Base-by-base conservation (phyloP, 2,113 vertebrate genomes). In the Alexandromys fortis region DNA sequence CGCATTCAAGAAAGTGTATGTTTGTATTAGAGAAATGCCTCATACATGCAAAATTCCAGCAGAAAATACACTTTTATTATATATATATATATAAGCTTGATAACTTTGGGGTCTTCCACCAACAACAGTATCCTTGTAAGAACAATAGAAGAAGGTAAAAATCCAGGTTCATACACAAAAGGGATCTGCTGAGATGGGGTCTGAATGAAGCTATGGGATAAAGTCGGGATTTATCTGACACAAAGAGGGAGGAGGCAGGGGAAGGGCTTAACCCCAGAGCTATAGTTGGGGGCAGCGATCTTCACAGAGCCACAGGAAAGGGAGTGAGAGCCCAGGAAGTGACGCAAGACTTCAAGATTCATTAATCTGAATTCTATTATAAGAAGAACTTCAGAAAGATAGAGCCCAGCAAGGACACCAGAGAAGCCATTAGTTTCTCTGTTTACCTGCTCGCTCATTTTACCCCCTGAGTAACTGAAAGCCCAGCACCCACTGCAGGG, bases 211-310 rank as follows among this genome's bases (percentile, higher is more conserved):
- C 4, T 58, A 45, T 42, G 67, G 42, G 24, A 33, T 58, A 67
- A 92, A 93, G 87, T 24, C 17, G 68, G 55, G 21, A 87, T 47
- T 91, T 92, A 10, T 78, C 91, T 87, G n/a, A 67, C 58, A 38
- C 26, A 86, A 58, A 19, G 38, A 7, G 83, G 89, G 42, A 77
- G 30, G 19, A 82, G 7, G 5, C 28, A 2, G 35, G 55, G 33
- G 30, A 42, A 35, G 11, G 65, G 26, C 22, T 83, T 35, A 83
- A 90, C 1, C 38, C 3, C 0, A 17, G 33, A 21, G 19, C 24
- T 16, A 11, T 33, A 33, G 8, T 17, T 72, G 6, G 68, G 63
- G 76, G 7, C 13, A 24, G 11, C 10, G 22, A 21, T 63, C 1
- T 86, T 95, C 35, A 63, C 8, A 79, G 55, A 30, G 45, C 8